Evolutionary conservation across 2,888 invertebrate species (phyloP).

Genomic region (Aporophyla nigra): DNA sequence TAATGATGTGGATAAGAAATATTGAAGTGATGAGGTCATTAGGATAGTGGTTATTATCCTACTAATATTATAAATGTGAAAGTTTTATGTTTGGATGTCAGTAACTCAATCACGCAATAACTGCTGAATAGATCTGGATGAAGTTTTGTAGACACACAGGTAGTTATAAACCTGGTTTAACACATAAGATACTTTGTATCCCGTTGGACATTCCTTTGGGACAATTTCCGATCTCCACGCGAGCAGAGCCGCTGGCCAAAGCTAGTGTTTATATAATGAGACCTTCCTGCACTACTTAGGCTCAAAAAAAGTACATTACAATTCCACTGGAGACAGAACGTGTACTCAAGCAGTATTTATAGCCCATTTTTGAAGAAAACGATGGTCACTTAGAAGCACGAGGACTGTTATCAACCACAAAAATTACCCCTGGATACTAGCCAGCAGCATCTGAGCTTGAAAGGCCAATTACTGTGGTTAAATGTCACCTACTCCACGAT

Average conservation of each 20-base stretch:
- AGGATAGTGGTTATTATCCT: too few relatives aligned
- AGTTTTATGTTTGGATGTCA: too few relatives aligned
- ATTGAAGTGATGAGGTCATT: not conserved
- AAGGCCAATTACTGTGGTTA: conserved; percentile 75
- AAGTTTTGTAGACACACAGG: too few relatives aligned
- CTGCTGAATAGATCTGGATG: too few relatives aligned
- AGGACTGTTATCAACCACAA: conserved; percentile 58
- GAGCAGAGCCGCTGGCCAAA: not conserved
- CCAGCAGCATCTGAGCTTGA: conserved; percentile 74
- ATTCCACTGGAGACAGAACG: conserved; percentile 5
- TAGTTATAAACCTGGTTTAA: too few relatives aligned
- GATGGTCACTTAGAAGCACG: conserved; percentile 49
- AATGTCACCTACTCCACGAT: conserved; percentile 72
- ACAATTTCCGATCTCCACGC: too few relatives aligned
- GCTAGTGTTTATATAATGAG: not conserved
- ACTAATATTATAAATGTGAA: too few relatives aligned
- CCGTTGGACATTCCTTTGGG: too few relatives aligned
- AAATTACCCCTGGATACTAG: conserved; percentile 71
- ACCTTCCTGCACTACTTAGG: not conserved
- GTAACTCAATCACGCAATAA: too few relatives aligned
- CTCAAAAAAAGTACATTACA: conserved; percentile 4
- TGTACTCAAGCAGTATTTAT: conserved; percentile 32
- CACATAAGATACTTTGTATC: too few relatives aligned
- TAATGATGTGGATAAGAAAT: not conserved
- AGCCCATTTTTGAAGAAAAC: conserved; percentile 43